These are phyloP conservation scores for Lordiphosa collinella DNA, from an alignment of 1,140 invertebrate species.

Conservation along the genomic window DNA sequence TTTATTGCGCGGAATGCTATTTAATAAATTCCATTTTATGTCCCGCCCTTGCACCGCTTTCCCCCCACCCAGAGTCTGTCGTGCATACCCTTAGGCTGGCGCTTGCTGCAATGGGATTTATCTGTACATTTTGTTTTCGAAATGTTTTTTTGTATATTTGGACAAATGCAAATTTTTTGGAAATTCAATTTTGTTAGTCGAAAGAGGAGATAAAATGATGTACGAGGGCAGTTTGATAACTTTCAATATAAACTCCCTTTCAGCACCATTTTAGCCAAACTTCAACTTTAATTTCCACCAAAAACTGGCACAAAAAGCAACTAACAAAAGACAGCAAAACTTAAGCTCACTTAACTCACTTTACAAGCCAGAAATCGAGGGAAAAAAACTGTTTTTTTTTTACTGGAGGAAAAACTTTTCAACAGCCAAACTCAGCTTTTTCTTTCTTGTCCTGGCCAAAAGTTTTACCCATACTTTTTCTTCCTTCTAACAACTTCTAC, in stretches of 20 bases:
- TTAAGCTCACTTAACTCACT: slow-evolving; percentile 60
- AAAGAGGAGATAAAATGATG: slow-evolving; percentile 43
- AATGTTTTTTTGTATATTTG: slow-evolving; percentile 25
- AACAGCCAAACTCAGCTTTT: slow-evolving; percentile 44
- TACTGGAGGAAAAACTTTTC: slow-evolving; percentile 44
- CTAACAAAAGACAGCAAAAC: slow-evolving; percentile 52
- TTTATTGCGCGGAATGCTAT: slow-evolving; percentile 76
- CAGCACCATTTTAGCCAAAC: background rate
- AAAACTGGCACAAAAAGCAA: slow-evolving; percentile 40
- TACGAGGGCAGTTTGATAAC: background rate
- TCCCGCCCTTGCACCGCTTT: background rate
- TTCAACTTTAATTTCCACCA: slow-evolving; percentile 22
- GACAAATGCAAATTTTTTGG: slow-evolving; percentile 58
- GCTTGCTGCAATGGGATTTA: slow-evolving; percentile 44
- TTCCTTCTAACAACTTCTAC: slow-evolving; percentile 30
- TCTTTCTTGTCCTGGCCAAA: slow-evolving; percentile 29
- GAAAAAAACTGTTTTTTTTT: slow-evolving; percentile 1
- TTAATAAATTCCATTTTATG: slow-evolving; percentile 74
- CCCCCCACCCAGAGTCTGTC: background rate
- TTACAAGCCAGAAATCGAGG: slow-evolving; percentile 13
- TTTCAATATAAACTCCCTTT: no score
- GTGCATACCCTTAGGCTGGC: background rate
- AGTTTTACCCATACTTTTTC: slow-evolving; percentile 33
- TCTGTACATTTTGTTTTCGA: slow-evolving; percentile 26
- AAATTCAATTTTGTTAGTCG: slow-evolving; percentile 67